These are phyloP conservation scores for Rosalia funebris DNA, from an alignment of 2,888 invertebrate species.

Conservation along the genomic window DNA sequence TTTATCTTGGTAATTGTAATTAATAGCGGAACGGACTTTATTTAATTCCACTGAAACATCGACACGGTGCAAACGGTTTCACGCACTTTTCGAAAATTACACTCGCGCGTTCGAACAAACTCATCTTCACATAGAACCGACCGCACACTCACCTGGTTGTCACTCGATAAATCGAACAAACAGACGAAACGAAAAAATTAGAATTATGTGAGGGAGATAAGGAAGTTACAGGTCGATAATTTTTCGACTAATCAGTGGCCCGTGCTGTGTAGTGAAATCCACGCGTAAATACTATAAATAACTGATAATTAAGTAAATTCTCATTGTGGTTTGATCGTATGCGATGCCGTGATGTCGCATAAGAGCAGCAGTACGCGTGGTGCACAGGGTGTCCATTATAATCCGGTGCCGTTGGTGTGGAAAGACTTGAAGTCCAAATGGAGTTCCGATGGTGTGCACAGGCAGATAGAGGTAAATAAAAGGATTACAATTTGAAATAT, in stretches of 20 bases:
- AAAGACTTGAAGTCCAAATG: slow-evolving; percentile 53
- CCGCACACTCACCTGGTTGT: too few relatives aligned
- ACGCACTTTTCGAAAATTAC: background rate
- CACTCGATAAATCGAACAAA: too few relatives aligned
- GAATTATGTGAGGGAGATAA: too few relatives aligned
- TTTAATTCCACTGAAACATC: background rate
- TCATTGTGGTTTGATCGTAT: background rate
- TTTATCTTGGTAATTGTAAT: background rate
- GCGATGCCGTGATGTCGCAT: slow-evolving; percentile 42
- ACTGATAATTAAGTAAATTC: too few relatives aligned
- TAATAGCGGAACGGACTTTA: background rate
- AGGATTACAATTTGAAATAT: background rate
- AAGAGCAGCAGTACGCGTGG: slow-evolving; percentile 30
- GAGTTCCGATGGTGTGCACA: slow-evolving; percentile 38
- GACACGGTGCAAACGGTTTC: background rate
- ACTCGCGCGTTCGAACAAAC: too few relatives aligned
- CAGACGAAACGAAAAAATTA: too few relatives aligned
- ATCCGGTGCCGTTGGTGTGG: slow-evolving; percentile 51
- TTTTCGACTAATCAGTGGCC: background rate
- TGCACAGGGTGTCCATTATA: slow-evolving; percentile 46
- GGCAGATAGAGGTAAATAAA: slow-evolving; percentile 39
- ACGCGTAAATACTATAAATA: too few relatives aligned
- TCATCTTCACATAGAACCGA: too few relatives aligned
- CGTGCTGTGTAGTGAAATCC: background rate
- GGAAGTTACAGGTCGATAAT: too few relatives aligned